A percentile compares a stretch with the other conserved stretches of the same genome.
Conservation (phyloP, 2,888 invertebrate species). For the Ectemnius lituratus region DNA sequence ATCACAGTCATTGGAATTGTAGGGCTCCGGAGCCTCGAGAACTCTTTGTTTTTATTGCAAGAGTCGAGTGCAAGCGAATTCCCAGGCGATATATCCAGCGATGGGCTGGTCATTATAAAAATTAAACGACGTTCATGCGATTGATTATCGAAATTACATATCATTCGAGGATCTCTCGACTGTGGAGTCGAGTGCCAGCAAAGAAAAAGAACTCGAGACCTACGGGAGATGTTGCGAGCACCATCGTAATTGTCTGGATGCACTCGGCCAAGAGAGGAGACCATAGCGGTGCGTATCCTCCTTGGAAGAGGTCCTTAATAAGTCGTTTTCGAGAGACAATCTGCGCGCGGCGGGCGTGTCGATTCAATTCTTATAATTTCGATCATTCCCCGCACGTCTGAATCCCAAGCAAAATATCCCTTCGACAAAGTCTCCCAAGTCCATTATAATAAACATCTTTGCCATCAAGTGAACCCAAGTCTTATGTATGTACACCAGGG, state of each 20-base stretch:
- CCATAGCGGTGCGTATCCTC: constrained; percentile 43
- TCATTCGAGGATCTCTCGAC: constrained; percentile 48
- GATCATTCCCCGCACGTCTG: constrained; percentile 54
- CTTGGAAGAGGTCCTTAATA: constrained; percentile 66
- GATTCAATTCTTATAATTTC: constrained; percentile 76
- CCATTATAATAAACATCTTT: too few species aligned
- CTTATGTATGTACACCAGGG: too few species aligned
- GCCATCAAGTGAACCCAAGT: too few species aligned
- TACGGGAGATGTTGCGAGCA: constrained; percentile 27
- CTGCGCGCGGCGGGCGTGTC: constrained; percentile 70
- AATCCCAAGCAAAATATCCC: constrained; percentile 46
- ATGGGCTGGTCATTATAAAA: constrained; percentile 74
- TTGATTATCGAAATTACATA: constrained; percentile 77
- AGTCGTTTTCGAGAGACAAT: constrained; percentile 76
- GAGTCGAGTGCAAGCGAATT: constrained; percentile 37
- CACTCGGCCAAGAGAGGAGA: constrained; percentile 13
- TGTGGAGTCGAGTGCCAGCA: background rate
- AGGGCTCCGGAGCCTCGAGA: background rate
- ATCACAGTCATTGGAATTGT: too few species aligned
- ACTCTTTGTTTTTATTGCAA: background rate
- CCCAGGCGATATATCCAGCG: constrained; percentile 60
- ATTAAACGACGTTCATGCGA: constrained; percentile 78
- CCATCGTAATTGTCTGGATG: constrained; percentile 40
- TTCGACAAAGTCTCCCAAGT: background rate
- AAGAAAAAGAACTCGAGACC: constrained; percentile 12